phyloP scores from a whole-genome alignment of 1,140 invertebrate genomes.

The Magallana angulata region DNA sequence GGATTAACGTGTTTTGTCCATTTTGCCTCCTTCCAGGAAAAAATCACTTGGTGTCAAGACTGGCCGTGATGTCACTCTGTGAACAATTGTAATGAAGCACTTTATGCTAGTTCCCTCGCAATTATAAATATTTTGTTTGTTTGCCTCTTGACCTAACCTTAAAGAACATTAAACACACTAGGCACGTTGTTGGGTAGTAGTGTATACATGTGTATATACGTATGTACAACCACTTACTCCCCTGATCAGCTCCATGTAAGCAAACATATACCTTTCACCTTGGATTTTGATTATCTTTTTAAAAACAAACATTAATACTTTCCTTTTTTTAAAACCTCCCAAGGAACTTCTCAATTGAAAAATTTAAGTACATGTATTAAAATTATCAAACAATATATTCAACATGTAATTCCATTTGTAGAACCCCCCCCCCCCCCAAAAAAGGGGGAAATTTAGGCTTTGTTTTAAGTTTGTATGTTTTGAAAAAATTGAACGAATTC shows the following conservation, averaged over 20 bases:
- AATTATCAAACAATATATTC: too few relatives aligned
- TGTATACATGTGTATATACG: background rate
- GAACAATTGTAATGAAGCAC: background rate
- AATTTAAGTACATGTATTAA: too few relatives aligned
- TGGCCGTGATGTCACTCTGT: background rate
- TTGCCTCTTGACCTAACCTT: slow-evolving; percentile 23
- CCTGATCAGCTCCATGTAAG: background rate
- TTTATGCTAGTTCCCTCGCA: background rate
- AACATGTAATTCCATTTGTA: too few relatives aligned
- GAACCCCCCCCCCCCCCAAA: too few relatives aligned
- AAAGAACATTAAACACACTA: slow-evolving; percentile 32
- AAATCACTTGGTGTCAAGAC: slow-evolving; percentile 30
- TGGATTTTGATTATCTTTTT: background rate
- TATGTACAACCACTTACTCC: background rate
- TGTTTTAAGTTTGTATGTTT: too few relatives aligned
- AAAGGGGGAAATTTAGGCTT: too few relatives aligned
- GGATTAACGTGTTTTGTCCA: slow-evolving; percentile 12
- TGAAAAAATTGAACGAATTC: too few relatives aligned
- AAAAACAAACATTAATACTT: too few relatives aligned
- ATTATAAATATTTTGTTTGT: slow-evolving; percentile 39
- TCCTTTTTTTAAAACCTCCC: too few relatives aligned
- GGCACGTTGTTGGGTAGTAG: background rate
- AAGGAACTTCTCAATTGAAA: too few relatives aligned
- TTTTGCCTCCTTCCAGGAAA: slow-evolving; percentile 3
- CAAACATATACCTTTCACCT: background rate